phyloP scores from a whole-genome alignment of 1,140 invertebrate species.

The Drosophila sp. region DNA sequence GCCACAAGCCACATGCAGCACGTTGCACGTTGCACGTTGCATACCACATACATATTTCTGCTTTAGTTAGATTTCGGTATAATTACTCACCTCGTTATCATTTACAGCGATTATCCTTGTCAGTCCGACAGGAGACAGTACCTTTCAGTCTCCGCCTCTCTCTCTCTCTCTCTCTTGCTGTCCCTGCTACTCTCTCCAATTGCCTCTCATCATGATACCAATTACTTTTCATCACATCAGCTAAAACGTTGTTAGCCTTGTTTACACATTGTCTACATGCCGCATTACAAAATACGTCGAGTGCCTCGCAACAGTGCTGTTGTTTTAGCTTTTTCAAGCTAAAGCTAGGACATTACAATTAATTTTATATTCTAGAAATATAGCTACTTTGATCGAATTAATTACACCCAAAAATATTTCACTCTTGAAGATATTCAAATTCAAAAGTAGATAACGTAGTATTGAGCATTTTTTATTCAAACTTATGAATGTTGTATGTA shows the following conservation, averaged over 20 bases:
- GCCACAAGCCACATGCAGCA: neutral
- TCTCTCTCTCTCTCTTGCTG: neutral
- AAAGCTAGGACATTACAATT: too few relatives aligned
- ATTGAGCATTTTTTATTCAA: too few relatives aligned
- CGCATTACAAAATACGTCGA: slow-evolving; percentile 24
- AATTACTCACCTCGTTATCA: slow-evolving; percentile 34
- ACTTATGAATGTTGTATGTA: too few relatives aligned
- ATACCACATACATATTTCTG: neutral
- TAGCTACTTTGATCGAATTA: too few relatives aligned
- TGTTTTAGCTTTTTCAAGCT: too few relatives aligned
- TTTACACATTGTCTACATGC: slow-evolving; percentile 75
- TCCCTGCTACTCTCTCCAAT: neutral
- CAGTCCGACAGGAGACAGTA: neutral
- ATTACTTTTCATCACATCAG: slow-evolving; percentile 25
- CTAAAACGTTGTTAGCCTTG: slow-evolving; percentile 59
- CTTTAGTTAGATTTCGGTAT: neutral
- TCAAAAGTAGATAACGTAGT: too few relatives aligned
- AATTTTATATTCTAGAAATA: too few relatives aligned
- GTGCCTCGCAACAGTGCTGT: neutral
- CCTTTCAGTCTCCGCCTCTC: neutral
- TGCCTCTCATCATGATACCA: slow-evolving; percentile 23
- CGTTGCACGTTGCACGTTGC: neutral
- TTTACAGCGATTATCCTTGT: slow-evolving; percentile 20
- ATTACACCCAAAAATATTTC: too few relatives aligned
- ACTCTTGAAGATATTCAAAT: too few relatives aligned